These are phyloP conservation scores for Sinohyriopsis cumingii DNA, from an alignment of 2,888 invertebrate genomes.

Conservation along the genomic window DNA sequence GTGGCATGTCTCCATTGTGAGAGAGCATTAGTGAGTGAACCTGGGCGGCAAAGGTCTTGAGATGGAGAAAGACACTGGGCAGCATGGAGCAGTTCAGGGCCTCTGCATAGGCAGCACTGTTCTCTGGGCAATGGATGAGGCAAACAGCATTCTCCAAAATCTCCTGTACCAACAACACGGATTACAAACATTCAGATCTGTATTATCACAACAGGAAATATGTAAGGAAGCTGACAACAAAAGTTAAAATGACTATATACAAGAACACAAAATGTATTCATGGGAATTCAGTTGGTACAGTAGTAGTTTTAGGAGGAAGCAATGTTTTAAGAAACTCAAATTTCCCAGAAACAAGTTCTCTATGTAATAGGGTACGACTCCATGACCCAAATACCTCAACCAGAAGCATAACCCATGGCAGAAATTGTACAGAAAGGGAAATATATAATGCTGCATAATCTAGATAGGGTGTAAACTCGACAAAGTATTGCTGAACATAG, in stretches of 20 bases:
- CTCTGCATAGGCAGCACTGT: conserved; percentile 80
- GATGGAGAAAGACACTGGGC: conserved; percentile 76
- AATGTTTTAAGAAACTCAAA: no score
- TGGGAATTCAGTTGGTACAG: no score
- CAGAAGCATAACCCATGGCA: no score
- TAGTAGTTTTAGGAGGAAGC: no score
- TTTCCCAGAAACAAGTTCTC: no score
- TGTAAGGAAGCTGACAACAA: not conserved
- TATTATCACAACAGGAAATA: not conserved
- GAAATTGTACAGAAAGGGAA: no score
- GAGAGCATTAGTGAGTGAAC: conserved; percentile 81
- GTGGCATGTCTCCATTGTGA: conserved; percentile 84
- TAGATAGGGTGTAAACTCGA: no score
- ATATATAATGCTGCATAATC: no score
- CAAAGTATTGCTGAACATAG: no score
- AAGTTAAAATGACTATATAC: not conserved
- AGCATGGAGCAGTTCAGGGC: conserved; percentile 79
- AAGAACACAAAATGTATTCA: no score
- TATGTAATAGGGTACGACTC: no score
- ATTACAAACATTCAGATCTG: not conserved
- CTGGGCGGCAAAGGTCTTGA: conserved; percentile 79
- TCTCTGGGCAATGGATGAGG: conserved; percentile 77
- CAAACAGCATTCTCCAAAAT: conserved; percentile 77
- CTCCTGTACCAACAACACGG: conserved; percentile 37
- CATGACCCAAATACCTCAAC: no score